phyloP scores from a whole-genome alignment of 1,140 invertebrate species.

The Zaprionus ornatus region DNA sequence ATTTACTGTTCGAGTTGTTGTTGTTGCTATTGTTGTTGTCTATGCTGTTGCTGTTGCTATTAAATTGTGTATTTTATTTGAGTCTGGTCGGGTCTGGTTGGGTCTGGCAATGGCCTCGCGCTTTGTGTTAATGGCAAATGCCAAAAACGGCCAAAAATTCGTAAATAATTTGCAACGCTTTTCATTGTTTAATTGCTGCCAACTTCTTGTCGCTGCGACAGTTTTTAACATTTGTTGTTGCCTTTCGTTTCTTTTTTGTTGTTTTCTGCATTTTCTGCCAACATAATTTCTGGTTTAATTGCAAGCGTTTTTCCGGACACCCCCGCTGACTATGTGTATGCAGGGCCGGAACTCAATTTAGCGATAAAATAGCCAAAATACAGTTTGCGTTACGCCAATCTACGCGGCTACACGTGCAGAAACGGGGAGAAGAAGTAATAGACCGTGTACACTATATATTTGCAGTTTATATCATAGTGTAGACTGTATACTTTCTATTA shows the following conservation, averaged over 20 bases:
- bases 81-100: constrained; percentile 16
- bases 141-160: constrained; percentile 74
- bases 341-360: constrained; percentile 77
- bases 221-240: constrained; percentile 53
- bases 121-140: constrained; percentile 67
- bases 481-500: too few relatives aligned
- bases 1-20: neutral
- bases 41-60: constrained; percentile 23
- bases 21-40: constrained; percentile 3
- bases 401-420: neutral
- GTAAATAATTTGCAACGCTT: constrained; percentile 72
- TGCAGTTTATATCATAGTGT: too few relatives aligned
- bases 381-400: constrained; percentile 60
- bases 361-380: constrained; percentile 78
- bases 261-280: constrained; percentile 59
- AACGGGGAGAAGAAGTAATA: neutral
- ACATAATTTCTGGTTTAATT: constrained; percentile 76
- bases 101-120: constrained; percentile 14
- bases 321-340: constrained; percentile 11
- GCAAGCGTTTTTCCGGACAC: constrained; percentile 52
- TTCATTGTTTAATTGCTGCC: constrained; percentile 78
- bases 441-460: too few relatives aligned
- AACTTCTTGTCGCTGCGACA: constrained; percentile 71
- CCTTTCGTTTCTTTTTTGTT: constrained; percentile 32
- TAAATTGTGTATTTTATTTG: neutral